These are phyloP conservation scores for Entomobrya multifasciata DNA, from an alignment of 2,888 invertebrate species.

Conservation along the genomic window DNA sequence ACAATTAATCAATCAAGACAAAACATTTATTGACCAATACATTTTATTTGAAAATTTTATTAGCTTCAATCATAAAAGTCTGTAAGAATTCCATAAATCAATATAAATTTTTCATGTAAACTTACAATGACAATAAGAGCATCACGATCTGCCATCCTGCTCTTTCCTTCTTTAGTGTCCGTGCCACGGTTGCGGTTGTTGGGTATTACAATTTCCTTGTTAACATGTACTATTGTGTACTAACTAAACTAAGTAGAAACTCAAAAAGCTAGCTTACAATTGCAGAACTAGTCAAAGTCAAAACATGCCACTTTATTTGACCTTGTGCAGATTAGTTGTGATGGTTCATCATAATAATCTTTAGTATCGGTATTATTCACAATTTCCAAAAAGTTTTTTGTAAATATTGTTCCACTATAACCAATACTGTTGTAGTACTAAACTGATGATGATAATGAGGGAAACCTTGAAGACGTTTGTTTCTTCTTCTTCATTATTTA, in stretches of 20 bases:
- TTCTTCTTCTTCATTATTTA: background rate
- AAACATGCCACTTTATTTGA: background rate
- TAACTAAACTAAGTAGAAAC: background rate
- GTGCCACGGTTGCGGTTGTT: background rate
- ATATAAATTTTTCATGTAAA: background rate
- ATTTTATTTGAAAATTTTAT: background rate
- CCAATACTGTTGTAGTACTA: background rate
- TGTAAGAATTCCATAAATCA: background rate
- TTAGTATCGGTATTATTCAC: no score
- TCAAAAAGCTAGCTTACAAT: background rate
- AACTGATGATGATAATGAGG: background rate
- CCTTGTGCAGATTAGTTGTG: no score
- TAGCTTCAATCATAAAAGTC: background rate
- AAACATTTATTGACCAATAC: slow-evolving; percentile 11
- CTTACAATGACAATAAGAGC: slow-evolving; percentile 70
- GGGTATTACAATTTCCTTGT: background rate
- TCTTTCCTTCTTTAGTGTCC: background rate
- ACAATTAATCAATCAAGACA: slow-evolving; percentile 13
- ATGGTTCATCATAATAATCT: no score
- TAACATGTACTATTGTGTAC: background rate
- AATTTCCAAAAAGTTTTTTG: background rate
- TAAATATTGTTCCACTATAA: no score
- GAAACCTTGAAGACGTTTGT: slow-evolving; percentile 15
- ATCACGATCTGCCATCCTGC: slow-evolving; percentile 68
- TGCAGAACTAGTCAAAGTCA: background rate